Base-by-base conservation (phyloP, 2,888 invertebrate species). In the Morinoia aosen region DNA sequence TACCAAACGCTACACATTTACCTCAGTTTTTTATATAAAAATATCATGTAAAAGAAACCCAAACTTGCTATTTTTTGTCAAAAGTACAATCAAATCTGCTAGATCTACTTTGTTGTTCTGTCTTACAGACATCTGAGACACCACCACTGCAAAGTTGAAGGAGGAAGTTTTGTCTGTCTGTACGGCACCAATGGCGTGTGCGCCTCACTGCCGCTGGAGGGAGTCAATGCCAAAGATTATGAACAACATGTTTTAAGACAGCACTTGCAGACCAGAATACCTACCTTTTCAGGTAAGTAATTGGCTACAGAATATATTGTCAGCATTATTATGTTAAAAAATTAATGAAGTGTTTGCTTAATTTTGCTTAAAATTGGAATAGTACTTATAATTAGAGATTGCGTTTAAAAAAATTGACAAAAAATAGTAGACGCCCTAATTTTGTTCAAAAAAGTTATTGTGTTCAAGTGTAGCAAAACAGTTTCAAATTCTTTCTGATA, bases 101-200 rank as follows among this genome's bases (percentile, higher is more conserved):
- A 8, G 8, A 88, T 1, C n/a, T 88, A 11, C 12, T 39, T 88
- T 25, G 25, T 76, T 76, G 76, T 5, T 76, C 4, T 95, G n/a
- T 95, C 56, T 97, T 97, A 97, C 97, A 98, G 98, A 97, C 99
- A 99, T 97, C 97, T 99, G 97, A 98, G 98, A 97, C 98, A 98
- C 95, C 98, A 98, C 96, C 99, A 99, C 97, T 98, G 98, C 97
- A 98, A 98, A 56, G 98, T 98, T 97, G 99, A 99, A 97, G 99
- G 99, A 95, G 98, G 98, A 58, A 98, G 98, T 40, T 98, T 98
- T 97, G 98, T 99, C 33, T 99, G 99, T 97, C 98, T 98, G 97
- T 99, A 99, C 98, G 99, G 99, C 91, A 98, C 98, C 97, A 99
- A 99, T 97, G 98, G 98, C 95, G 98, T 99, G 94, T 99, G 99